Conservation (phyloP, 2,888 invertebrate genomes). For the Leucophenga montana region DNA sequence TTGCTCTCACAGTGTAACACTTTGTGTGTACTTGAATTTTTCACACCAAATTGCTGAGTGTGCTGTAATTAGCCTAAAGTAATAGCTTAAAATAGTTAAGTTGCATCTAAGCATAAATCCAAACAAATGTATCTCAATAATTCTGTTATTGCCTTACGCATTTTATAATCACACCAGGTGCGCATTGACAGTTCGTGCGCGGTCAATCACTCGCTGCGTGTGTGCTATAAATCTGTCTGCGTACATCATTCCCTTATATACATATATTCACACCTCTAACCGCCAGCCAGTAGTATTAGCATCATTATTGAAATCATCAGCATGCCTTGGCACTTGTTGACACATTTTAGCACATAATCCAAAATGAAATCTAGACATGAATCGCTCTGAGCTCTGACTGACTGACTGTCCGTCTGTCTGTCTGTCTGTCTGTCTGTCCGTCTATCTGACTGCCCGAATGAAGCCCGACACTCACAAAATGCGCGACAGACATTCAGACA, state of each 20-base stretch:
- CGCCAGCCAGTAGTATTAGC: no score
- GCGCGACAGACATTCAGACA: slow-evolving; percentile 24
- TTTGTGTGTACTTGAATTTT: slow-evolving; percentile 12
- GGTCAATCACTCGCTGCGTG: slow-evolving; percentile 3
- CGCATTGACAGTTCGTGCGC: not conserved
- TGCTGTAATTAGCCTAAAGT: not conserved
- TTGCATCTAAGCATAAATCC: no score
- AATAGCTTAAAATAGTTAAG: no score
- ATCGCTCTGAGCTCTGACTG: slow-evolving; percentile 9
- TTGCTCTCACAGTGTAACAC: no score
- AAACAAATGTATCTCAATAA: no score
- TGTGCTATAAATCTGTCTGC: slow-evolving; percentile 15
- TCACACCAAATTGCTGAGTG: slow-evolving; percentile 33
- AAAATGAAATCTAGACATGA: slow-evolving; percentile 25
- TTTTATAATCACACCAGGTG: not conserved
- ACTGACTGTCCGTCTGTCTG: not conserved
- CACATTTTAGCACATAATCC: slow-evolving; percentile 42
- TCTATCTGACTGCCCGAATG: not conserved
- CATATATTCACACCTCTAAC: no score
- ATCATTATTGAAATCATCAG: not conserved
- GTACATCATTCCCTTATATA: not conserved
- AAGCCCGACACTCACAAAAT: not conserved
- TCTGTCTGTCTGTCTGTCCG: no score
- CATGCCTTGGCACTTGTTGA: slow-evolving; percentile 13
- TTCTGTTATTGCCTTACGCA: no score